These are phyloP conservation scores for Andrena bucephala DNA, from an alignment of 2,888 invertebrate genomes.

Conservation along the genomic window DNA sequence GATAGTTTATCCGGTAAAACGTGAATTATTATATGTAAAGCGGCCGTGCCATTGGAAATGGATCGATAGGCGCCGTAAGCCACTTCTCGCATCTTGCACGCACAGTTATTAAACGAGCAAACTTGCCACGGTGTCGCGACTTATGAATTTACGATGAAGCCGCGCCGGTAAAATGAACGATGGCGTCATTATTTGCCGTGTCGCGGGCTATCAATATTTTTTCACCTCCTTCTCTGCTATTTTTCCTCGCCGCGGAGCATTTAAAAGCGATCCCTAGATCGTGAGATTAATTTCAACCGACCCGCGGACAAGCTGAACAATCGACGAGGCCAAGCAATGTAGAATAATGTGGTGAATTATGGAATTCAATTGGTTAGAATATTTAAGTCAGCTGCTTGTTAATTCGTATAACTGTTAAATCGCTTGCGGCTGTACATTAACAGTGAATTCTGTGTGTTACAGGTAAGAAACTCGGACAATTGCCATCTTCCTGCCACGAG, in stretches of 20 bases:
- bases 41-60: slow-evolving; percentile 22
- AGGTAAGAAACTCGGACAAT: background rate
- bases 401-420: background rate
- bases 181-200: slow-evolving; percentile 33
- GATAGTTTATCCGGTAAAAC: background rate
- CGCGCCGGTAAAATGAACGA: slow-evolving; percentile 28
- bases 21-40: slow-evolving; percentile 42
- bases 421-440: background rate
- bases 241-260: background rate
- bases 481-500: background rate
- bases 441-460: background rate
- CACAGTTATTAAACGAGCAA: slow-evolving; percentile 30
- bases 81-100: slow-evolving; percentile 29
- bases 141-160: slow-evolving; percentile 51
- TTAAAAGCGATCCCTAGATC: background rate
- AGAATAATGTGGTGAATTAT: background rate
- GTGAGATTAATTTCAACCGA: background rate
- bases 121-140: slow-evolving; percentile 22
- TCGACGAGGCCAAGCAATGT: background rate
- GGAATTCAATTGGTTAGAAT: background rate
- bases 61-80: slow-evolving; percentile 33
- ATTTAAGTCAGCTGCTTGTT: background rate
- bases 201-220: slow-evolving; percentile 10
- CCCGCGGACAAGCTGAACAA: background rate
- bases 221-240: background rate